phyloP scores from a whole-genome alignment of 2,113 vertebrate genomes.

The Madoqua kirkii region DNA sequence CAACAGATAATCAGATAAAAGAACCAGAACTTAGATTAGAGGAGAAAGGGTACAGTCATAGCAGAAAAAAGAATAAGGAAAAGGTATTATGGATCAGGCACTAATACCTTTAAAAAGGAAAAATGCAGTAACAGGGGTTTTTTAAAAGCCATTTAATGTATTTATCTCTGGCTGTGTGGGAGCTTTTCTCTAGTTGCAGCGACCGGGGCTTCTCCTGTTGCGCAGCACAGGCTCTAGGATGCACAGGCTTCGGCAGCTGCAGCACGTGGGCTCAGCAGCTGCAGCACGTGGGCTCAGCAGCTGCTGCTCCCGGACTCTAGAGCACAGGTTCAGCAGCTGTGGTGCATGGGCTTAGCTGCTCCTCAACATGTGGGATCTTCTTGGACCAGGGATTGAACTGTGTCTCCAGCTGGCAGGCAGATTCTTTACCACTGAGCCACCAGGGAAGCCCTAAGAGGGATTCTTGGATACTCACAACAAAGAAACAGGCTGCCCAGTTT shows the following conservation, averaged over 20 bases:
- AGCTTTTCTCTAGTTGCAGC: background rate
- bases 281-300: background rate
- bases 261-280: background rate
- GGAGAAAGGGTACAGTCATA: background rate
- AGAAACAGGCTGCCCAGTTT: background rate
- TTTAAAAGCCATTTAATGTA: fast-evolving
- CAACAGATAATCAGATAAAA: background rate
- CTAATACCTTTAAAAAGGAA: background rate
- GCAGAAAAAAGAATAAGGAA: background rate
- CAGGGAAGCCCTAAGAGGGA: background rate
- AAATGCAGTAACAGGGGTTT: background rate
- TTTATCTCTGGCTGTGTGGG: background rate
- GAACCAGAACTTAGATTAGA: constrained; percentile 28
- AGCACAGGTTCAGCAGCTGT: background rate
- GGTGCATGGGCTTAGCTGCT: background rate
- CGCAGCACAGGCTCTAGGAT: background rate
- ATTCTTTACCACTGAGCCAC: background rate
- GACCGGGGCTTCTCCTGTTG: background rate
- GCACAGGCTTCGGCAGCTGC: background rate
- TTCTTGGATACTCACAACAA: background rate
- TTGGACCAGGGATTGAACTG: background rate
- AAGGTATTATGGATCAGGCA: background rate
- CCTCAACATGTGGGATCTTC: background rate
- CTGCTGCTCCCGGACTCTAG: background rate
- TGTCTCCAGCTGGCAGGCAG: background rate